A percentile compares a stretch with the other conserved stretches of the same genome.
These are phyloP conservation scores for Dascillus cervinus DNA, from an alignment of 2,888 invertebrate species.

Conservation along the genomic window DNA sequence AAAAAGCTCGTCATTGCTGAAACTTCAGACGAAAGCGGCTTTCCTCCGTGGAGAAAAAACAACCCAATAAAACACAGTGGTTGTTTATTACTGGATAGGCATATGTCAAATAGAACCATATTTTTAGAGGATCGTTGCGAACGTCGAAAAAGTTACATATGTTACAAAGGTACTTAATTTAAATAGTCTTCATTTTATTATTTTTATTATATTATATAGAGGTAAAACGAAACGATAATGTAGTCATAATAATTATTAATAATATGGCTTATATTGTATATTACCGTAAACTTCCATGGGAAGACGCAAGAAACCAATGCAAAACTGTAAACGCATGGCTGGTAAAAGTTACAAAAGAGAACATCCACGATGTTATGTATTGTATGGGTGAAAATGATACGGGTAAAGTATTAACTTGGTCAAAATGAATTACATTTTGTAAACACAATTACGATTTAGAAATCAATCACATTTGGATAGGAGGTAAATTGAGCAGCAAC, in stretches of 20 bases:
- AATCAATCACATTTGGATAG: slow-evolving; percentile 12
- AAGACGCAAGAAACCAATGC: slow-evolving; percentile 5
- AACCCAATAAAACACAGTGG: slow-evolving; percentile 34
- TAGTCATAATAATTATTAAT: slow-evolving; percentile 1
- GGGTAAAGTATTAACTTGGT: not conserved
- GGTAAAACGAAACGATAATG: not conserved
- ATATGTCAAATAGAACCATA: slow-evolving; percentile 39
- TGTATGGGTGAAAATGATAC: slow-evolving; percentile 10
- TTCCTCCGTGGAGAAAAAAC: slow-evolving; percentile 4
- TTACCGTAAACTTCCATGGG: slow-evolving; percentile 6
- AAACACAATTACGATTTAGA: slow-evolving; percentile 4
- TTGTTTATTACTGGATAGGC: slow-evolving; percentile 46
- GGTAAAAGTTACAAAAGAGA: slow-evolving; percentile 1
- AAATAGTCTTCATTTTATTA: not conserved
- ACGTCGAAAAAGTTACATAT: slow-evolving; percentile 47
- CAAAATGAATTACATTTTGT: not conserved
- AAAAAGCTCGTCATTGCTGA: slow-evolving; percentile 2
- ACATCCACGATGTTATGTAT: slow-evolving; percentile 5
- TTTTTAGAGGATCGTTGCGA: slow-evolving; percentile 47
- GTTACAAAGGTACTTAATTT: slow-evolving; percentile 27
- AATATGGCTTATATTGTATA: slow-evolving; percentile 4
- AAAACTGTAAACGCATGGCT: not conserved
- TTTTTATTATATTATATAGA: not conserved
- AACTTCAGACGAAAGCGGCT: not conserved
- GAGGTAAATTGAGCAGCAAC: slow-evolving; percentile 5